These are phyloP conservation scores for Tokudaia muenninki DNA, from an alignment of 2,797 vertebrate species.

Conservation along the genomic window DNA sequence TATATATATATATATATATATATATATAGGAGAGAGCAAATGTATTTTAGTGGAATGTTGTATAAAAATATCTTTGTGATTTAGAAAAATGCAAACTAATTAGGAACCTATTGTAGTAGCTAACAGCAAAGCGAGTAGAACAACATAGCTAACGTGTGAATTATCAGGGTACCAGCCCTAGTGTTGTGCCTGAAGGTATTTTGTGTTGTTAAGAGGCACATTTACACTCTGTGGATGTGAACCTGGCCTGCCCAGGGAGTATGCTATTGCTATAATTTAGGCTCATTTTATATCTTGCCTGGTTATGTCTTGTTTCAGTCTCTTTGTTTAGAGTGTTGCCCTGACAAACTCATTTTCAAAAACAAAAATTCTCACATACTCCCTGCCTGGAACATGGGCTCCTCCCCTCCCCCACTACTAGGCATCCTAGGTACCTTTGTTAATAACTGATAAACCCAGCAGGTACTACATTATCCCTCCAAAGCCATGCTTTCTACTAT, in stretches of 20 bases:
- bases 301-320: neutral
- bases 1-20: too few relatives aligned
- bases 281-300: neutral
- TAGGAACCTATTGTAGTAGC: neutral
- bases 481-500: neutral
- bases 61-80: slow-evolving; percentile 9
- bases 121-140: neutral
- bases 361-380: neutral
- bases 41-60: neutral
- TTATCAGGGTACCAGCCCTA: neutral
- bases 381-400: rapidly evolving
- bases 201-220: neutral
- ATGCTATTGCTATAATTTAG: neutral
- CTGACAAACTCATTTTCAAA: neutral
- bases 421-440: neutral
- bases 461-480: neutral
- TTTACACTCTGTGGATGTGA: neutral
- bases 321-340: neutral
- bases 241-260: neutral
- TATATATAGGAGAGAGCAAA: neutral
- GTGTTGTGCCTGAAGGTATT: neutral
- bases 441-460: neutral
- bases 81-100: neutral
- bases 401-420: rapidly evolving
- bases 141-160: neutral